Evolutionary conservation across 2,113 vertebrate genomes (phyloP), one percentile per base, ranked within the genome.

Genomic region (Leptosomus discolor): DNA sequence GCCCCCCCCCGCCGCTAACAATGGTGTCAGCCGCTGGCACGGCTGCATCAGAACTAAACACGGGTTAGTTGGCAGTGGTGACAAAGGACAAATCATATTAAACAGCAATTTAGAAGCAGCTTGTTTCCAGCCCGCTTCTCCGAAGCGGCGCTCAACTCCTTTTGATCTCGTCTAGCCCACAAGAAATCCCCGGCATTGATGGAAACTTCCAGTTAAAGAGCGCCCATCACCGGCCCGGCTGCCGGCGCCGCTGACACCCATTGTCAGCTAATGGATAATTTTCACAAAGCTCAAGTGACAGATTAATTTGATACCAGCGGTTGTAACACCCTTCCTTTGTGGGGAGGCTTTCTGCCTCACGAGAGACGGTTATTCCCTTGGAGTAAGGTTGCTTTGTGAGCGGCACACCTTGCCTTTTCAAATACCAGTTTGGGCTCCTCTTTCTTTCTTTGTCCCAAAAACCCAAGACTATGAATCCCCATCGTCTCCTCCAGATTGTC

Each of bases 21-120:
- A 81, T 61, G 85, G 90, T 89, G 85, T 91, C 82, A 91, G 88
- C 81, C 92, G 21, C 81, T 51, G 86, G 86, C 90, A 51, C 21
- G 3, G 80, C 69, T 82, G 69, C n/a, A 36, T 27, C 46, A 16
- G 68, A 48, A 15, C 85, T n/a, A 30, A 61, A 29, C 68, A 34
- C 10, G 48, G 86, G 61, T 45, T 45, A 30, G 75, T 5, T 90
- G 88, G 82, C 88, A 61, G 70, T 3, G 48, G 46, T 14, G 65
- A 90, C 86, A 87, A 82, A 82, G 90, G 76, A 78, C 41, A 78
- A 20, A 61, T 29, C 46, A 1, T 9, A 32, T 22, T 5, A 48
- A 76, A 65, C 1, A 71, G 57, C 79, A 32, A 29, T 77, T 46
- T 7, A 39, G 61, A 12, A 80, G 73, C 67, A n/a, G 67, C 39